Evolutionary conservation across 2,888 invertebrate genomes (phyloP).

Genomic region (Pachydiplax longipennis): DNA sequence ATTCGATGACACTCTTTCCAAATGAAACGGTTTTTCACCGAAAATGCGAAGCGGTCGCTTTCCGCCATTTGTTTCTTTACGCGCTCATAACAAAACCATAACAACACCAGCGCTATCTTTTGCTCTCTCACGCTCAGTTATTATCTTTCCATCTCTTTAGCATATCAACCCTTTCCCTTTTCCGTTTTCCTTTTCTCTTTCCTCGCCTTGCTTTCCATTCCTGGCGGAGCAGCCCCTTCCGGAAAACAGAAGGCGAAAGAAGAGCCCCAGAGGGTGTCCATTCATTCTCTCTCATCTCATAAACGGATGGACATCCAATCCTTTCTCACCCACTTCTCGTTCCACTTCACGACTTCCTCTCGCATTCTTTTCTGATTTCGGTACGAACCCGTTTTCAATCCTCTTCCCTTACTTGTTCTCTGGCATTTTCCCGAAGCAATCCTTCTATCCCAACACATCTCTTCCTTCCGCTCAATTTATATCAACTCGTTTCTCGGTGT

Average conservation of each 20-base stretch:
- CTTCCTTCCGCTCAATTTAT: background rate
- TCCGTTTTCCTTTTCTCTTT: background rate
- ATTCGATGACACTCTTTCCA: too few relatives aligned
- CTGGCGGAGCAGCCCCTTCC: background rate
- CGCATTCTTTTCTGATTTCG: background rate
- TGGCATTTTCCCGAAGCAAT: background rate
- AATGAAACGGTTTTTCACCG: too few relatives aligned
- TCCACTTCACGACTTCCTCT: background rate
- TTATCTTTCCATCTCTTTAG: too few relatives aligned
- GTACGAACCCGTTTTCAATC: background rate
- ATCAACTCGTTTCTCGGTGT: background rate
- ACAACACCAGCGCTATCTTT: too few relatives aligned
- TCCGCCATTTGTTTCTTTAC: too few relatives aligned
- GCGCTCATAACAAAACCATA: too few relatives aligned
- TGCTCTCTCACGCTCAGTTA: too few relatives aligned
- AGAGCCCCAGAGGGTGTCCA: background rate
- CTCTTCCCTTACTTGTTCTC: background rate
- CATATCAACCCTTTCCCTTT: background rate
- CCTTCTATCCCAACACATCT: background rate
- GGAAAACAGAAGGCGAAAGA: background rate
- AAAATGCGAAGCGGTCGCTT: too few relatives aligned
- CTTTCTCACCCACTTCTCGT: background rate
- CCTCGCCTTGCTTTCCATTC: background rate
- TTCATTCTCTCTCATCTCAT: background rate
- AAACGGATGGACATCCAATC: background rate